A percentile compares a stretch with the other conserved stretches of the same genome.
Evolutionary conservation across 1,140 invertebrate genomes (phyloP).

Genomic region (Cyrtorhinus lividipennis): DNA sequence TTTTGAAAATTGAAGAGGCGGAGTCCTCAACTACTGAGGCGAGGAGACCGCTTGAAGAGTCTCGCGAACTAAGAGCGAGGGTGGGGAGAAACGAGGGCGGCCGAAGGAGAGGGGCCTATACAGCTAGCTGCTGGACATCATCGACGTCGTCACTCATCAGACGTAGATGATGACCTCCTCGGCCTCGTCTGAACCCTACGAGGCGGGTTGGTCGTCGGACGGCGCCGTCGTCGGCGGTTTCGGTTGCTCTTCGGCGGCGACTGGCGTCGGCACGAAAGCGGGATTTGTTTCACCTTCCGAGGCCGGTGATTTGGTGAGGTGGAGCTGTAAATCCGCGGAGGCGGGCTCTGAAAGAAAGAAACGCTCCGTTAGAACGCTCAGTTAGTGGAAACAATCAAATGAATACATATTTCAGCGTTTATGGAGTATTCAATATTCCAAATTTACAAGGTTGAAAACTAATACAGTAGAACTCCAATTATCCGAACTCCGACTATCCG

Average conservation of each 20-base stretch:
- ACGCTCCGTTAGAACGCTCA: too few relatives aligned
- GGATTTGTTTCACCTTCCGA: background rate
- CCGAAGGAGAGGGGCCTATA: background rate
- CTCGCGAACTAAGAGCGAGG: too few relatives aligned
- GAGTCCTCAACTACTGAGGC: too few relatives aligned
- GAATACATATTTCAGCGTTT: too few relatives aligned
- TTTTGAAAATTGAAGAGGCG: too few relatives aligned
- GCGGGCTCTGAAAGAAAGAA: background rate
- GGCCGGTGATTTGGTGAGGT: background rate
- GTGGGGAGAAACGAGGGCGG: background rate
- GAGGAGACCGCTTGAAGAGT: too few relatives aligned
- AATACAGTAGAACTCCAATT: too few relatives aligned
- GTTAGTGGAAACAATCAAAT: too few relatives aligned
- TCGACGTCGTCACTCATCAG: background rate
- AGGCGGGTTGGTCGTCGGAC: background rate
- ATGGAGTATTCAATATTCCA: too few relatives aligned
- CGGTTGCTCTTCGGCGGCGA: background rate
- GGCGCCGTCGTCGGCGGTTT: background rate
- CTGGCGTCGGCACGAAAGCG: background rate
- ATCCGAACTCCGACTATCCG: too few relatives aligned
- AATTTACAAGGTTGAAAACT: too few relatives aligned
- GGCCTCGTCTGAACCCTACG: slow-evolving; percentile 5
- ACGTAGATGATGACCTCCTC: background rate
- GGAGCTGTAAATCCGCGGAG: background rate
- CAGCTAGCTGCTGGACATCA: background rate